These are phyloP conservation scores for Elgaria multicarinata DNA, from an alignment of 2,113 vertebrate genomes.

Conservation along the genomic window DNA sequence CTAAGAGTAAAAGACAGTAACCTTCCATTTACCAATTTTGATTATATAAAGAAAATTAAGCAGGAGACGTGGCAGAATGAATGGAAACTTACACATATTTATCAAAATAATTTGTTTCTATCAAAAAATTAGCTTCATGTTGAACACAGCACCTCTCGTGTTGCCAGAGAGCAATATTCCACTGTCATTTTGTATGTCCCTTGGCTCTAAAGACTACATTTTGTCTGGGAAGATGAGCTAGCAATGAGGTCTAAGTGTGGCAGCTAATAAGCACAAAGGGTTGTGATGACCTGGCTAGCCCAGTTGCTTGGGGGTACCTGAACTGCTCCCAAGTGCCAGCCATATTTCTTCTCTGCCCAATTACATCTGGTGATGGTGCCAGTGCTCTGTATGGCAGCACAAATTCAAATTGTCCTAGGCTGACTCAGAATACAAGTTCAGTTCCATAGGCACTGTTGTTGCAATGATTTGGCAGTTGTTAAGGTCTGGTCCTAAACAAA, in stretches of 20 bases:
- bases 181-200: background rate
- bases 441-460: background rate
- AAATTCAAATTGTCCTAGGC: background rate
- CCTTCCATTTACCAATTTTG: background rate
- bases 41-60: background rate
- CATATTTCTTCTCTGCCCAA: background rate
- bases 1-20: slow-evolving; percentile 66
- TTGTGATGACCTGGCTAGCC: background rate
- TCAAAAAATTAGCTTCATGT: background rate
- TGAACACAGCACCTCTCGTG: background rate
- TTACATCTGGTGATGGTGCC: no score
- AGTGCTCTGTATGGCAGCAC: background rate
- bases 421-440: background rate
- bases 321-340: background rate
- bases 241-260: background rate
- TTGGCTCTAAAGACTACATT: background rate
- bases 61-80: background rate
- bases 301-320: background rate
- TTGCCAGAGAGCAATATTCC: background rate
- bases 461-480: background rate
- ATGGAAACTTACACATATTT: background rate
- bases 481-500: background rate
- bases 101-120: background rate
- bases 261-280: background rate
- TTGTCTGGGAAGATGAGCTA: background rate